Percentiles rank a stretch among this genome's conserved stretches.
Evolutionary conservation across 2,888 invertebrate species (phyloP).

Genomic region (Zeuzera pyrina): DNA sequence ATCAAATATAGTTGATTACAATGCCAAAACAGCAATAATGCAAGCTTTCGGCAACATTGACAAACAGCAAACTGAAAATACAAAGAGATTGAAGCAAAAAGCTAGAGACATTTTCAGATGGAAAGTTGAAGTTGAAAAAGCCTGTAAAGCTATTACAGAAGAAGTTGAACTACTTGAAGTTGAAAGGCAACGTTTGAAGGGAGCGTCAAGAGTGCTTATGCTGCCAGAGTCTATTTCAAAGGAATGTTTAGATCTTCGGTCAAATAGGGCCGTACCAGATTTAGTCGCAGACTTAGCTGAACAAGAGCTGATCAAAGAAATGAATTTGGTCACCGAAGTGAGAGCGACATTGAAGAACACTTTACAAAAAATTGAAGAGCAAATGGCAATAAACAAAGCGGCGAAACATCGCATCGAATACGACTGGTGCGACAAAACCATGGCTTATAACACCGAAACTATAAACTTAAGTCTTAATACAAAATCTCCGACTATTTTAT

Average conservation of each 20-base stretch:
- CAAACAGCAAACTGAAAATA: conserved; percentile 79
- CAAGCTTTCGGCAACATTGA: conserved; percentile 77
- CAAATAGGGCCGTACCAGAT: conserved; percentile 80
- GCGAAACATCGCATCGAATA: conserved; percentile 88
- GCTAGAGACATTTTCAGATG: conserved; percentile 80
- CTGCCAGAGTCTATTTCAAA: conserved; percentile 83
- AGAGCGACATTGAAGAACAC: conserved; percentile 75
- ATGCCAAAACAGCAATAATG: conserved; percentile 76
- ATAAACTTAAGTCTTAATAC: conserved; percentile 79
- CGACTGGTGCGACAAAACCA: conserved; percentile 93
- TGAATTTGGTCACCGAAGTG: conserved; percentile 80
- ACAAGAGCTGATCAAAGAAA: conserved; percentile 83
- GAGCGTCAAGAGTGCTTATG: conserved; percentile 77
- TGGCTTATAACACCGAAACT: conserved; percentile 84
- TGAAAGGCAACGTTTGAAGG: conserved; percentile 78
- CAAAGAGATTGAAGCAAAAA: conserved; percentile 76
- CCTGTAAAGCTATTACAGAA: conserved; percentile 77
- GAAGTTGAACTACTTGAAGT: conserved; percentile 80
- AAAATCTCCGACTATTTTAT: conserved; percentile 79
- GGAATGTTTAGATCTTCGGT: conserved; percentile 82
- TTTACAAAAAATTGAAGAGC: conserved; percentile 77
- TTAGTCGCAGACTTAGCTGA: conserved; percentile 83
- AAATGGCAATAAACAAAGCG: conserved; percentile 82
- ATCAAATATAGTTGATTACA: conserved; percentile 73
- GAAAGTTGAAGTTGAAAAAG: conserved; percentile 82